Percentiles rank a stretch among this genome's conserved stretches.
Evolutionary conservation across 2,113 vertebrate species (phyloP).

Genomic region (Galbula dea): DNA sequence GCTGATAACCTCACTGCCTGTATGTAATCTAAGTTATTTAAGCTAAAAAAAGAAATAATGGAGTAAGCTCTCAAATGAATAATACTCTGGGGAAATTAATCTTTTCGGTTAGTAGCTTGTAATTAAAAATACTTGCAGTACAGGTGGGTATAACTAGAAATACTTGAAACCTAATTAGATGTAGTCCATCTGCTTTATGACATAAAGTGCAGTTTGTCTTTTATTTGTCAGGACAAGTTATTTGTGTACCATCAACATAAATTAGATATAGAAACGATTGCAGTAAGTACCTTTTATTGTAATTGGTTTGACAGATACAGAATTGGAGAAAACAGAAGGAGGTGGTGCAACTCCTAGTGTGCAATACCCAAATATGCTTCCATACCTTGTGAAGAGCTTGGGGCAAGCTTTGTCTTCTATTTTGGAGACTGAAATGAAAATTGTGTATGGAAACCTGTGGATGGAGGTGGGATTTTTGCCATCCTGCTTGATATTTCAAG

Average conservation of each 20-base stretch:
- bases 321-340: not conserved
- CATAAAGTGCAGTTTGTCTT: not conserved
- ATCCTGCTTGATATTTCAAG: not conserved
- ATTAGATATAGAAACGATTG: not conserved
- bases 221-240: not conserved
- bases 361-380: constrained; percentile 65
- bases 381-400: constrained; percentile 80
- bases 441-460: constrained; percentile 84
- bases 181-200: not conserved
- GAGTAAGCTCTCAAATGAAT: not conserved
- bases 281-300: not conserved
- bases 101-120: not conserved
- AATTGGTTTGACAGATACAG: constrained; percentile 47
- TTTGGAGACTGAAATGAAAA: constrained; percentile 91
- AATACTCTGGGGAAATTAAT: not conserved
- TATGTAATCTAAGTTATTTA: not conserved
- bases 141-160: not conserved
- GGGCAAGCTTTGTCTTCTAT: constrained; percentile 82
- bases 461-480: constrained; percentile 76
- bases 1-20: not conserved
- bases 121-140: not conserved
- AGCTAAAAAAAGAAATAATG: not conserved
- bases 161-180: not conserved
- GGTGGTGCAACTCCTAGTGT: not conserved
- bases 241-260: not conserved